A percentile compares a stretch with the other conserved stretches of the same genome.
Evolutionary conservation across 2,888 invertebrate species (phyloP).

Genomic region (Theristus sp.): DNA sequence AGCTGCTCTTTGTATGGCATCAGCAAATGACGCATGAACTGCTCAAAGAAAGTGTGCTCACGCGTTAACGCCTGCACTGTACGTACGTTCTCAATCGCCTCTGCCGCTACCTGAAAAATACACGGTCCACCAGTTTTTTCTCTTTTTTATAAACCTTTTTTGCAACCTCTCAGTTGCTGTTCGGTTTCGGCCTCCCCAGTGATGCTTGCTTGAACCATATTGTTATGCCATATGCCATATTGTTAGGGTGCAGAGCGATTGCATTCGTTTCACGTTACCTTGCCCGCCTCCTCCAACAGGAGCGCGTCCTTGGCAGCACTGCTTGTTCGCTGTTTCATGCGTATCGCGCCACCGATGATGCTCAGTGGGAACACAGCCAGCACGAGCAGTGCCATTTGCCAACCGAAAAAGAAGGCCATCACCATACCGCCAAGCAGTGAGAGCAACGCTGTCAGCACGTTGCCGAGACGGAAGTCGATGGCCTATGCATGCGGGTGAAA

Average conservation of each 20-base stretch:
- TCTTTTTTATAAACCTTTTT: too few species aligned
- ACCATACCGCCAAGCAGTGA: conserved; percentile 31
- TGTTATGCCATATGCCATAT: too few species aligned
- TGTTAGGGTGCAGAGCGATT: not conserved
- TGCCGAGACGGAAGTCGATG: conserved; percentile 30
- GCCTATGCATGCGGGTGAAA: conserved; percentile 27
- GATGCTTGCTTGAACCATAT: too few species aligned
- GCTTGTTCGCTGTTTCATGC: conserved; percentile 29
- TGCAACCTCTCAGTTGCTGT: too few species aligned
- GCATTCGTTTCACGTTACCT: conserved; percentile 21
- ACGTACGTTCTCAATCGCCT: conserved; percentile 33
- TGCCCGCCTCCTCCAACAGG: conserved; percentile 36
- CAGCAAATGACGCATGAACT: conserved; percentile 21
- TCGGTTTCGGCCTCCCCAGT: too few species aligned
- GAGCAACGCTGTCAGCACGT: conserved; percentile 28
- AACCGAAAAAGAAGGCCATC: conserved; percentile 34
- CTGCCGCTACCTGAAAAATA: conserved; percentile 27
- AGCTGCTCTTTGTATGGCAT: conserved; percentile 23
- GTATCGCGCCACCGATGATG: conserved; percentile 23
- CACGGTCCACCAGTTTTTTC: not conserved
- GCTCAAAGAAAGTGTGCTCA: conserved; percentile 29
- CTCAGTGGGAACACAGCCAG: conserved; percentile 31
- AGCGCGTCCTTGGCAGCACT: conserved; percentile 33
- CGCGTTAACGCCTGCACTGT: conserved; percentile 33
- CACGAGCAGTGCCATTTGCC: conserved; percentile 34